A percentile compares a stretch with the other conserved stretches of the same genome.
These are phyloP conservation scores for Girardinus metallicus DNA, from an alignment of 2,797 vertebrate species.

Conservation along the genomic window DNA sequence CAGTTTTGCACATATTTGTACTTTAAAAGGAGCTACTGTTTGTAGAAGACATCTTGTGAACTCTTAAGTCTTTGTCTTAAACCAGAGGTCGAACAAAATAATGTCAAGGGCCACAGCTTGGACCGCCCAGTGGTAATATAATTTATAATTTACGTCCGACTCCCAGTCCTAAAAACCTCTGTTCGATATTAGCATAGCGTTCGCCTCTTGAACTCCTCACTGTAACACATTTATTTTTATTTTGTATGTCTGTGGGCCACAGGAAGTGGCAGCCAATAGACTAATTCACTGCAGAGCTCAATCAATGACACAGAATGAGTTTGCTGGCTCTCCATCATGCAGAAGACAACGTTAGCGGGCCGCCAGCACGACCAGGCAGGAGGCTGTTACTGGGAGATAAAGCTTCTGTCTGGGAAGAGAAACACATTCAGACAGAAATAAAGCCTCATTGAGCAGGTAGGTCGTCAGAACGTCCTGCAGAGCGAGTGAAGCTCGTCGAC, in stretches of 20 bases:
- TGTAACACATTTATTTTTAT: slow-evolving; percentile 13
- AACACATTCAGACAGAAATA: slow-evolving; percentile 1
- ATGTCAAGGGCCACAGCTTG: no score
- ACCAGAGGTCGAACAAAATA: no score
- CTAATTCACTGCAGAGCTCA: slow-evolving; percentile 64
- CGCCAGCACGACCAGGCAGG: slow-evolving; percentile 5
- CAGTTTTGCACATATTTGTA: no score
- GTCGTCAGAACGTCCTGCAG: no score
- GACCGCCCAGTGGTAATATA: background rate
- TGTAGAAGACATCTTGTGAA: background rate
- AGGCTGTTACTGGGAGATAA: slow-evolving; percentile 21
- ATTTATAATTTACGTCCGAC: background rate
- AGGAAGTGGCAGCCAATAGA: slow-evolving; percentile 44
- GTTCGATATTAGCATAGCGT: background rate
- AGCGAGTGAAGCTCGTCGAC: background rate
- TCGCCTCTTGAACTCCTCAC: slow-evolving; percentile 12
- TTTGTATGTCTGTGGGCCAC: slow-evolving; percentile 11
- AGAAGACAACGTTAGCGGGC: slow-evolving; percentile 38
- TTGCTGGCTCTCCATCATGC: slow-evolving; percentile 60
- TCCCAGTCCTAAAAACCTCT: background rate
- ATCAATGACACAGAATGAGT: slow-evolving; percentile 63
- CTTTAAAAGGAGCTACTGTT: no score
- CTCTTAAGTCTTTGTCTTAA: background rate
- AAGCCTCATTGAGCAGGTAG: background rate
- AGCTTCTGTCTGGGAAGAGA: background rate